Conservation (phyloP, 2,888 invertebrate species). For the Cabera pusaria region DNA sequence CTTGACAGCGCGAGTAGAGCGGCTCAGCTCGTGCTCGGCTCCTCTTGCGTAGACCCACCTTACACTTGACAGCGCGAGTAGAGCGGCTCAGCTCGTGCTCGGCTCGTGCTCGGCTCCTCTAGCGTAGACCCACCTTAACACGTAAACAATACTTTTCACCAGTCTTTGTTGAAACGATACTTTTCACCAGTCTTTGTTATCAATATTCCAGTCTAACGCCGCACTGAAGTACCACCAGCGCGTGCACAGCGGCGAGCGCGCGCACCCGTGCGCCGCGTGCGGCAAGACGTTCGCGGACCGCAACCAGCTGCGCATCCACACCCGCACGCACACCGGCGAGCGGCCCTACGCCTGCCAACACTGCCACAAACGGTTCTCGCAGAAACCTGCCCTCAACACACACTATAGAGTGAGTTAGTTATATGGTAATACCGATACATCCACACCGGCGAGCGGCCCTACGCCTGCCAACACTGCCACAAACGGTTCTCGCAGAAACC, state of each 20-base stretch:
- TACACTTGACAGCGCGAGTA: too few relatives aligned
- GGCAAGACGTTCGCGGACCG: slow-evolving; percentile 49
- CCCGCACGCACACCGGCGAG: slow-evolving; percentile 59
- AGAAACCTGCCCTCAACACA: slow-evolving; percentile 70
- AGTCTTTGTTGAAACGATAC: too few relatives aligned
- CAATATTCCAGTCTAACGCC: slow-evolving; percentile 55
- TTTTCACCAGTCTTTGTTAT: too few relatives aligned
- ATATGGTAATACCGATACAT: too few relatives aligned
- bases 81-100: too few relatives aligned
- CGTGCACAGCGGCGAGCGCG: slow-evolving; percentile 65
- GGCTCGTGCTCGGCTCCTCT: too few relatives aligned
- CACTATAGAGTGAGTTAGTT: slow-evolving; percentile 80
- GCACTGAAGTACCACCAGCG: slow-evolving; percentile 61
- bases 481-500: slow-evolving; percentile 70
- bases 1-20: too few relatives aligned
- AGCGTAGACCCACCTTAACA: too few relatives aligned
- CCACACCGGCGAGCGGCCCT: slow-evolving; percentile 65
- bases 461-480: slow-evolving; percentile 58
- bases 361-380: slow-evolving; percentile 65
- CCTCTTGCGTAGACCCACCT: too few relatives aligned
- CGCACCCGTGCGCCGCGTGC: slow-evolving; percentile 51
- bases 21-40: too few relatives aligned
- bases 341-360: slow-evolving; percentile 61
- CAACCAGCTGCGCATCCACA: slow-evolving; percentile 54
- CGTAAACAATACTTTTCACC: too few relatives aligned